Evolutionary conservation across 2,113 vertebrate genomes (phyloP).

Genomic region (Misgurnus anguillicaudatus): DNA sequence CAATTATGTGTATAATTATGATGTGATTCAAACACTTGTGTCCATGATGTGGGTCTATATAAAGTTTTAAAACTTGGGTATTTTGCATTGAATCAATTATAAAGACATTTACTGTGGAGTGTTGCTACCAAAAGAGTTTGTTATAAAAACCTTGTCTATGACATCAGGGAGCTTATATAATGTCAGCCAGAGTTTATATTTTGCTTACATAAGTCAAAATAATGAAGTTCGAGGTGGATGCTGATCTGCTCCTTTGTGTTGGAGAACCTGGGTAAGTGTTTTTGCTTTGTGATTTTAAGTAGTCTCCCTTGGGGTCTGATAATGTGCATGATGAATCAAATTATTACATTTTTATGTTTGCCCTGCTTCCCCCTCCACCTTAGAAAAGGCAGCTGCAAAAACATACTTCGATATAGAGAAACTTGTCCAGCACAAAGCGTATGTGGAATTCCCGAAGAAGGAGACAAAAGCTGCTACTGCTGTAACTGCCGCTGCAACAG

Average conservation of each 20-base stretch:
- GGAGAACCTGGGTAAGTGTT: background rate
- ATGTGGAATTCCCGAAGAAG: slow-evolving; percentile 58
- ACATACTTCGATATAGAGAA: slow-evolving; percentile 74
- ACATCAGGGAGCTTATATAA: background rate
- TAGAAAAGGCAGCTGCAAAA: slow-evolving; percentile 65
- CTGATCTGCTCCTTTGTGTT: slow-evolving; percentile 7
- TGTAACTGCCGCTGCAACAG: background rate
- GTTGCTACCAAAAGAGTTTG: background rate
- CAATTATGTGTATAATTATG: no score
- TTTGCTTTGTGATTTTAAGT: background rate
- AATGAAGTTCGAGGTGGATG: background rate
- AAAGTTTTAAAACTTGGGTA: no score
- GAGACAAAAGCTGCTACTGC: slow-evolving; percentile 40
- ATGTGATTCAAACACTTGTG: no score
- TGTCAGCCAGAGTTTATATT: background rate
- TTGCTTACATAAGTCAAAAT: background rate
- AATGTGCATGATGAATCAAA: slow-evolving; percentile 5
- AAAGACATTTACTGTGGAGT: background rate
- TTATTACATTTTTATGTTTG: slow-evolving; percentile 62
- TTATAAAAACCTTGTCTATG: background rate
- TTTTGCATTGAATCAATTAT: no score
- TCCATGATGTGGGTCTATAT: no score
- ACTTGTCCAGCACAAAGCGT: slow-evolving; percentile 69
- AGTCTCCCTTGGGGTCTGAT: background rate
- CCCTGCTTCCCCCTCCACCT: slow-evolving; percentile 51